Base-by-base conservation (phyloP, 2,797 vertebrate species). In the Neopelma chrysocephalum region DNA sequence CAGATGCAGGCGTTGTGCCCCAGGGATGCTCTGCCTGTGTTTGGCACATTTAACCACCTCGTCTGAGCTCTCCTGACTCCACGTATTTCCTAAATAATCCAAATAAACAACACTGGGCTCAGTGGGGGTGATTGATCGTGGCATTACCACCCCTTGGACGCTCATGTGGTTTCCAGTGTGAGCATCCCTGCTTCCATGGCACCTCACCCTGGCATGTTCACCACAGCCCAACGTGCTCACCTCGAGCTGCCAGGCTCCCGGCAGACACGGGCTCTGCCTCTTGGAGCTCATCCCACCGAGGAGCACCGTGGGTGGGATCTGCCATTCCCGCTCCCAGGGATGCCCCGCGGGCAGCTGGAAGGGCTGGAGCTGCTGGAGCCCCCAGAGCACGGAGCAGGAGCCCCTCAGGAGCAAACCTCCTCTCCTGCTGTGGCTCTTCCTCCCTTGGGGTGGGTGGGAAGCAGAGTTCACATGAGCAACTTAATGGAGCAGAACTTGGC, bases 401-500 rank as follows among this genome's bases (percentile, higher is more conserved):
- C 38, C 48, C 43, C 42, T 31, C 1, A 3, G 9, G 56, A 58
- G 9, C 64, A 76, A 89, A 50, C 16, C 36, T 40, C 26, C 60
- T 89, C 40, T 87, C 36, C 64, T 2, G 0, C 11, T 9, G 29
- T 32, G 40, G 32, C 25, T 68, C 60, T 32, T 43, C 51, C 36
- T 82, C 78, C 36, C 71, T 23, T 19, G 64, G 27, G 90, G 34
- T 69, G 72, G 56, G 80, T 54, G 73, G 38, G 70, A 71, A 72
- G 47, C 80, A 53, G 62, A 87, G 80, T 62, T 73, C 82, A 77
- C 19, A 54, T 54, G 57, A 92, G 91, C 78, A 64, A 88, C 71
- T 97, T 97, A 97, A 97, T 97, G 96, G 97, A 96, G 96, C 96
- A 96, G 93, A 97, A 96, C 96, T 72, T 83, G 93, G 82, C 96